These are phyloP conservation scores for Aurelia aurita DNA, from an alignment of 30 jellyfish, hydroid and myxozoan genomes.

Conservation along the genomic window DNA sequence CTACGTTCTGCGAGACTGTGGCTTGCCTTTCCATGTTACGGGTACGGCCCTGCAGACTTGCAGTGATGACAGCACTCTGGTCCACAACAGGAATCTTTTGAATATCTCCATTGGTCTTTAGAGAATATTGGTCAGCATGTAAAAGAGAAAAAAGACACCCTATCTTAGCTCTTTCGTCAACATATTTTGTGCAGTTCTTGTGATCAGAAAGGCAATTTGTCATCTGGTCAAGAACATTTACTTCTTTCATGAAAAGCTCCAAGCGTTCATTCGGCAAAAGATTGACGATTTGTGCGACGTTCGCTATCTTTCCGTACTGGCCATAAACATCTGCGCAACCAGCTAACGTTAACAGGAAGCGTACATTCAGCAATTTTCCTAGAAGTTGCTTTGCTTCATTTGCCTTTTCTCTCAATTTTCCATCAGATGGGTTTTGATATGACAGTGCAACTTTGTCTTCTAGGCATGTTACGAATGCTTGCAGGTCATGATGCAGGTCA, in stretches of 20 bases:
- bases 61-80: too few relatives aligned
- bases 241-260: constrained; percentile 28
- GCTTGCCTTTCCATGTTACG: too few relatives aligned
- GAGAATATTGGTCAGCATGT: constrained; percentile 29
- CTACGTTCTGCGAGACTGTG: constrained; percentile 53
- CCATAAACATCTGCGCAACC: too few relatives aligned
- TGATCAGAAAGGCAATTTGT: constrained; percentile 46
- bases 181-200: constrained; percentile 44
- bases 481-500: constrained; percentile 27
- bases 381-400: constrained; percentile 26
- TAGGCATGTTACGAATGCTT: constrained; percentile 3
- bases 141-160: constrained; percentile 44
- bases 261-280: constrained; percentile 20
- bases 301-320: too few relatives aligned
- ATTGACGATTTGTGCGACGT: neutral
- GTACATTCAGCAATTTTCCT: neutral
- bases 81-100: too few relatives aligned
- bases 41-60: too few relatives aligned
- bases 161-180: constrained; percentile 31
- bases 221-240: too few relatives aligned
- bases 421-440: neutral
- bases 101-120: constrained; percentile 29
- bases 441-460: neutral
- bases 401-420: neutral
- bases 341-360: too few relatives aligned